Base-by-base conservation (phyloP, 2,797 vertebrate species). In the Falco naumanni region DNA sequence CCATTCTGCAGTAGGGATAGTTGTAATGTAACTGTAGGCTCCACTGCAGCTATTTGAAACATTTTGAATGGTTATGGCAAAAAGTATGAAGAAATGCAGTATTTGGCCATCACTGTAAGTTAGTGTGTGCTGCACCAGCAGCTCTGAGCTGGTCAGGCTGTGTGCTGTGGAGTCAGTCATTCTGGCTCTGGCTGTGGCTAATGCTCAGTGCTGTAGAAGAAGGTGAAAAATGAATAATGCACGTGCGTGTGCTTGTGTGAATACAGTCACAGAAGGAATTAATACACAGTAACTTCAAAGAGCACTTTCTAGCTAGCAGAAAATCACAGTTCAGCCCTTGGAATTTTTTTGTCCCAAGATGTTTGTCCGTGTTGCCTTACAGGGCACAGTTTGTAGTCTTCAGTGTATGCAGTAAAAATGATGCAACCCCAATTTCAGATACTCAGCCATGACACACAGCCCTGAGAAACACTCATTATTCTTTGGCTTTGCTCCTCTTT, bases 401-500 rank as follows among this genome's bases (percentile, higher is more conserved):
- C 79, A 63, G 83, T 11, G 2, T 65, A 29, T 43, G 47, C 34
- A 39, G 70, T 87, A 84, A 45, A 97, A 96, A 79, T 84, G 74
- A 94, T 95, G 66, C 74, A 93, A 95, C 39, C n/a, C 21, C 20
- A 26, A 18, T 94, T 90, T 86, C 50, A 86, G 50, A 81, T 69
- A 60, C 63, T 93, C 70, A 85, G 45, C 91, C 1, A 3, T 94
- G 92, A 71, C 93, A 87, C 78, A 90, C 37, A 76, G 61, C 69
- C 71, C 69, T 91, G 75, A 95, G 89, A 94, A 95, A 94, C 0
- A 0, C 88, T 95, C 54, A 26, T 90, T 93, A 93, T 87, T 90
- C 72, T 88, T 96, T 95, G 92, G 93, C 91, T 76, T 95, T 5
- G 5, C 56, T 95, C 76, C 72, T 72, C n/a, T 81, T 96, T 97